Base-by-base conservation (phyloP, 2,797 vertebrate species). In the Arrhamphus sclerolepis region DNA sequence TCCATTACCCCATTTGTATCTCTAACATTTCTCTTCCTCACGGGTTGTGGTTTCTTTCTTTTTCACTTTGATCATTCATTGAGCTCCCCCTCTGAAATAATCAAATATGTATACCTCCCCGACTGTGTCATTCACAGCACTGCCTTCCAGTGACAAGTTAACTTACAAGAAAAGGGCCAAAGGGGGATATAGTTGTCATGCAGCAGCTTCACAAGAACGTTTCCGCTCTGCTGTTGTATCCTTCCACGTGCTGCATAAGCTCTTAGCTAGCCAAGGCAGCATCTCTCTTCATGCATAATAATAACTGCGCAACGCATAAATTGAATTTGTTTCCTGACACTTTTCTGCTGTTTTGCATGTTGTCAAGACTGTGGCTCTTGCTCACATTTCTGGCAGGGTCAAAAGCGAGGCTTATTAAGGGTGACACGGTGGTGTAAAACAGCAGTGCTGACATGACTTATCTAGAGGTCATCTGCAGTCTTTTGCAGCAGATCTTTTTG, bases 211-310 rank as follows among this genome's bases (percentile, higher is more conserved):
- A 73, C 29, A 10, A 53, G 44, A 74, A 70, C 77, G 68, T 62
- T 64, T 21, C 66, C 22, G 44, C 60, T 72, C 49, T 48, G 70
- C 64, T 75, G 70, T 64, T 43, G 62, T 59, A 80, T 82, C 56
- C 46, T 42, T 78, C 67, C 68, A 62, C 48, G 39, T 63, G 80
- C 65, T 79, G 81, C 80, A 72, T 62, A 78, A 72, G 69, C 75
- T 78, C 52, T 74, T 17, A 55, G 65, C 9, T 11, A 34, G 34
- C 34, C 34, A 14, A 38, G 34, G 13, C 34, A 8, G 56, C 69
- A n/a, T 46, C 57, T 81, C 70, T 61, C 65, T 64, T 73, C 81
- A 73, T 84, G 80, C 77, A 84, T 89, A 86, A 82, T 81, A 53
- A 87, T 69, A 70, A 75, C 75, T 74, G 70, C 57, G 58, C 66